Base-by-base conservation (phyloP, 2,888 invertebrate genomes). In the Drosophila helvetica region DNA sequence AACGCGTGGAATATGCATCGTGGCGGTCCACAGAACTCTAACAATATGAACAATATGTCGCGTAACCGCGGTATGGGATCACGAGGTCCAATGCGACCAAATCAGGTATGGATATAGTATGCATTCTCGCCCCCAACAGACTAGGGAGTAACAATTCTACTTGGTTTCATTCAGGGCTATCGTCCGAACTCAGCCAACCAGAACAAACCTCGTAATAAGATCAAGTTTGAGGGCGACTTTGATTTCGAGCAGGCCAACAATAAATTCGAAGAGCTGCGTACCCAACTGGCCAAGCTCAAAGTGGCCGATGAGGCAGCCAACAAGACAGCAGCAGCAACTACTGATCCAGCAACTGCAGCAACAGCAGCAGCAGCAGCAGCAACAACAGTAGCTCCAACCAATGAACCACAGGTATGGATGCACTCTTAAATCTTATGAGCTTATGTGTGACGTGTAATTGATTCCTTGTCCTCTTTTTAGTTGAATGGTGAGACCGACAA, bases 161-260 rank as follows among this genome's bases (percentile, higher is more conserved):
- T 17, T 7, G 22, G 15, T 53, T 5, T 47, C 33, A 54, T 73
- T 9, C 62, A 90, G 92, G 92, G 86, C 69, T 91, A 86, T 82
- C 90, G 91, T 77, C 93, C 93, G 87, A 93, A 93, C 61, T 85
- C 74, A 93, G 93, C 77, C 48, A 94, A 94, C 78, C 91, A 91
- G 78, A 81, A 93, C 92, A 67, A 93, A 92, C 85, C 88, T 54
- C 90, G 90, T 43, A 93, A 91, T 92, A 85, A 93, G 15, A 94
- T 98, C 78, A 98, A 98, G 92, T 99, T 98, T 92, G 98, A 98
- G 79, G 96, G 96, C 84, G 99, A 99, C 91, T 99, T 98, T 91
- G 99, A 99, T 93, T 99, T 99, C 91, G 99, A 99, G 92, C 97
- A 98, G 92, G 98, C 99, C 67, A 99, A 99, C 92, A 98, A 97